These are phyloP conservation scores for Diglossa cyanea DNA, from an alignment of 2,797 vertebrate species.

Conservation along the genomic window DNA sequence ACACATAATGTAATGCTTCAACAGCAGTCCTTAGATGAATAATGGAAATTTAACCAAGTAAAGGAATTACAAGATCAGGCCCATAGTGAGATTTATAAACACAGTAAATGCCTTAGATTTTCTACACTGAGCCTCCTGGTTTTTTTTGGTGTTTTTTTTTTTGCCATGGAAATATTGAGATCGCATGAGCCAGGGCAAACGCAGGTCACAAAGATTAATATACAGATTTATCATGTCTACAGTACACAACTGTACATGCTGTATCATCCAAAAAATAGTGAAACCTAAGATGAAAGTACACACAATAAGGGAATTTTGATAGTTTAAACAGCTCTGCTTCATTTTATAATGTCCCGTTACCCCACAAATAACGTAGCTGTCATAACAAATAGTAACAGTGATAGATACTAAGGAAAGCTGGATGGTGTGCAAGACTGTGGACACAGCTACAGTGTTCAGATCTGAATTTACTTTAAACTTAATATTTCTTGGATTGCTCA, in stretches of 20 bases:
- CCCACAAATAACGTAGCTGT: slow-evolving; percentile 54
- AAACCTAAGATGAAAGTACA: not conserved
- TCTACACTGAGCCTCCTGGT: not conserved
- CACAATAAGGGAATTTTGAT: slow-evolving; percentile 22
- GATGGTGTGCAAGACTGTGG: slow-evolving; percentile 17
- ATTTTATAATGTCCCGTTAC: slow-evolving; percentile 17
- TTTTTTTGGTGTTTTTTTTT: not conserved
- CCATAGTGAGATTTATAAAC: slow-evolving; percentile 13
- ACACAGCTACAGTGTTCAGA: not conserved
- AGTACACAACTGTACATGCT: not conserved
- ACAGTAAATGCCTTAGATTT: slow-evolving; percentile 27
- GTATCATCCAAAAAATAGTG: not conserved
- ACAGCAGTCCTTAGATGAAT: not conserved
- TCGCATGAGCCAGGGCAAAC: not conserved
- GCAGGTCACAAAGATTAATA: slow-evolving; percentile 40
- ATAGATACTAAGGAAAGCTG: slow-evolving; percentile 53
- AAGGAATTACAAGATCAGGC: not conserved
- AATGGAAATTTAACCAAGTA: slow-evolving; percentile 35
- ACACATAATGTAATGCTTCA: not conserved
- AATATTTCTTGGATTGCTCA: slow-evolving; percentile 21
- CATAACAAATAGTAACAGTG: slow-evolving; percentile 51
- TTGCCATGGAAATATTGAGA: slow-evolving; percentile 3
- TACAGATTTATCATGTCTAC: not conserved
- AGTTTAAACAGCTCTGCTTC: slow-evolving; percentile 37
- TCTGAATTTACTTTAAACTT: not conserved